Evolutionary conservation across 2,888 invertebrate species (phyloP), one percentile per base, ranked within the genome.

Genomic region (Phengaris alcon): DNA sequence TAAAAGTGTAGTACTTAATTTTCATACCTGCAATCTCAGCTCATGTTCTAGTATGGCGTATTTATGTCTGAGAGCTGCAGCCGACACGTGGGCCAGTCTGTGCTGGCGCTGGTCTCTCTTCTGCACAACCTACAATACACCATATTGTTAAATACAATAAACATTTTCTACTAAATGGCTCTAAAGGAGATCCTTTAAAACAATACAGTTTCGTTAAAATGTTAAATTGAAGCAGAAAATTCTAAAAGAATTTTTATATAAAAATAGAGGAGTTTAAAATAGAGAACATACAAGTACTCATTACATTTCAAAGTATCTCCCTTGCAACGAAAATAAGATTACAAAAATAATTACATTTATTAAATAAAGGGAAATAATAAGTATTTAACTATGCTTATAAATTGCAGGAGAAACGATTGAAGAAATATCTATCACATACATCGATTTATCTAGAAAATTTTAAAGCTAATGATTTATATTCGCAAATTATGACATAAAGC

Each of bases 31-130:
- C 68, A 94, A 80, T 76, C 93, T 84, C 51, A 93, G 79, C 78
- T 94, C 94, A 74, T 94, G 93, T 78, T 94, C 94, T 82, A 94
- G 80, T 74, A 94, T 89, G 2, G 94, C 93, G 78, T 93, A 94
- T 82, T 93, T 94, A 79, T 94, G 93, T 48, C 93, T 85, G 75
- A 94, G 78, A 0, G 93, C 90, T 0, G 93, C 90, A 0, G 93
- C 87, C 0, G 93, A 89, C 8, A 93, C 90, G 79, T 91, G 91
- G 0, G 89, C 85, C 51, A 91, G 78, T n/a, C 92, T 83, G 73
- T 90, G 90, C 51, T 87, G 88, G 2, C 89, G 84, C 12, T 90
- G 88, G 5, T 91, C 92, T 79, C 87, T 91, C 78, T 88, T 90
- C 79, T 93, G 93, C 77, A 93, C 93, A 83, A 93, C 92, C 93